Base-by-base conservation (phyloP, 2,888 invertebrate genomes). In the Hemithea aestivaria region DNA sequence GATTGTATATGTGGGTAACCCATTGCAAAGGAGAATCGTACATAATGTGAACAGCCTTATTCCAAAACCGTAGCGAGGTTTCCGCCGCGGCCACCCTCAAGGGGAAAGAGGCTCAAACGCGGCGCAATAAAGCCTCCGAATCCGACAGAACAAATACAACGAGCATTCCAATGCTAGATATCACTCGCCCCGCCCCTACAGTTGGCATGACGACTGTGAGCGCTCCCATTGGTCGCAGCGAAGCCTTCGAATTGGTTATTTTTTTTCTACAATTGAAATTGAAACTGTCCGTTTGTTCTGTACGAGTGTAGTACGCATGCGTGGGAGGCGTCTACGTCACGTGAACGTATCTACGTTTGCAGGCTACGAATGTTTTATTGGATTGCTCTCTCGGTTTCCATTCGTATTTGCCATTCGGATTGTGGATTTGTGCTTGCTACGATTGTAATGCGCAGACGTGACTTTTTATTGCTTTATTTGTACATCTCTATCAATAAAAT, bases 111-210 rank as follows among this genome's bases (percentile, higher is more conserved):
- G 68, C 85, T 77, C 83, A 82, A 82, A 77, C 68, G 58, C 85
- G 71, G 62, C 62, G 87, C 83, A 77, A 82, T 87, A 87, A 73
- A 87, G 87, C 83, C 82, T 85, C 76, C 78, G 71, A 58, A 83
- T 76, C 77, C 66, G 66, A 73, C 85, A 85, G 84, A 84, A 87
- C 85, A 87, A 87, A 87, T 87, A 87, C 83, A 77, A 82, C 71
- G 76, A 74, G 75, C 87, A 87, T 87, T 87, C 85, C 87, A 87
- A 87, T 87, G 81, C 84, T 82, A 87, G 87, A 88, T 88, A 88
- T 88, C 87, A 88, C 73, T 87, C 69, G 82, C 85, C 59, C 76
- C 87, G 83, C 87, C 85, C 75, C 74, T 81, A 84, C 88, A 87
- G 85, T 87, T 69, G 87, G 87, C 84, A 87, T 87, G 74, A 87